Evolutionary conservation across 2,888 invertebrate genomes (phyloP).

Genomic region (Choristoneura rosaceana): DNA sequence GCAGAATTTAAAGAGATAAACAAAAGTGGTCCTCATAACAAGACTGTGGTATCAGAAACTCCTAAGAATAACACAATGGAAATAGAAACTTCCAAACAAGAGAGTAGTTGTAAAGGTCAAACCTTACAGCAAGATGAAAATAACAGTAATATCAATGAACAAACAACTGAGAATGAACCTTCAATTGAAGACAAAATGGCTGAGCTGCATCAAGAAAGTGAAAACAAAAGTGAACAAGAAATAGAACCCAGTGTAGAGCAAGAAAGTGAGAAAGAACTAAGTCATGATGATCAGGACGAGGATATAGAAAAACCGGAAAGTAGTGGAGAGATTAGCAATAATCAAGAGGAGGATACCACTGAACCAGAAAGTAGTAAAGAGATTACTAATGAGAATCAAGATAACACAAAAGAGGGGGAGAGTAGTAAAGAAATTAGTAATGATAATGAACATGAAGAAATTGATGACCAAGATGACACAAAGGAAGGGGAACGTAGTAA

Average conservation of each 20-base stretch:
- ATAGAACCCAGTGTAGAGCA: conserved; percentile 10
- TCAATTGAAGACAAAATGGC: conserved; percentile 28
- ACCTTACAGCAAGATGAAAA: not conserved
- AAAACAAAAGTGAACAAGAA: conserved; percentile 5
- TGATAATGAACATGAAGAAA: conserved; percentile 19
- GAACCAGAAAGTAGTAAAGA: conserved; percentile 15
- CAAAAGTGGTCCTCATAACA: not conserved
- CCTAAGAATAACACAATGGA: not conserved
- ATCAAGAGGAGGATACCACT: conserved; percentile 23
- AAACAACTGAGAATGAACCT: conserved; percentile 3
- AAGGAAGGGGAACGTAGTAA: not conserved
- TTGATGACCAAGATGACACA: not conserved
- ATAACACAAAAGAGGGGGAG: conserved; percentile 1
- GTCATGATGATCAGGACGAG: not conserved
- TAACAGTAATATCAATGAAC: conserved; percentile 24
- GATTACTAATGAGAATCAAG: conserved; percentile 39
- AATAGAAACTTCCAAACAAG: not conserved
- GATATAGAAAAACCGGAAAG: conserved; percentile 1
- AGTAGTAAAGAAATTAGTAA: conserved; percentile 39
- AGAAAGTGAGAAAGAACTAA: not conserved
- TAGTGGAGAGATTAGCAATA: conserved; percentile 40
- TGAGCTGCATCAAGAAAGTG: conserved; percentile 19
- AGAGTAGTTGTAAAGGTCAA: not conserved
- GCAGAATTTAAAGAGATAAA: not conserved
- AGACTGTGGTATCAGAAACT: conserved; percentile 1